These are phyloP conservation scores for Tromatobia lineatoria DNA, from an alignment of 2,888 invertebrate genomes.

Conservation along the genomic window DNA sequence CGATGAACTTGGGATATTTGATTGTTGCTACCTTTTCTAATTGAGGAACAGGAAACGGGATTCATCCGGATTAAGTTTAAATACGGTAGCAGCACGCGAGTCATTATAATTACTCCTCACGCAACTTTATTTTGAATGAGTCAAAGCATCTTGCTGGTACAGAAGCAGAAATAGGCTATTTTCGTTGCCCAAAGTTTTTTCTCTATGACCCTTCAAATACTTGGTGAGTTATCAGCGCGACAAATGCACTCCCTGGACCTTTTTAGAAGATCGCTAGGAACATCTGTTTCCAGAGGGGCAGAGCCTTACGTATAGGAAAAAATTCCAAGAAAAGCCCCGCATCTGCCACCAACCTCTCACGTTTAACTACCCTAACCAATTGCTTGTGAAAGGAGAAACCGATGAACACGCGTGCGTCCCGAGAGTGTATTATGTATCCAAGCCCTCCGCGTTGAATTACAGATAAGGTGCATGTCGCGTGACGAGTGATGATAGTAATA, in stretches of 20 bases:
- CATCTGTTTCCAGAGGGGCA: slow-evolving; percentile 75
- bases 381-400: slow-evolving; percentile 51
- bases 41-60: slow-evolving; percentile 45
- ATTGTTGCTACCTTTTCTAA: neutral
- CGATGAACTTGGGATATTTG: no score
- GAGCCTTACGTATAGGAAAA: slow-evolving; percentile 64
- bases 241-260: slow-evolving; percentile 72
- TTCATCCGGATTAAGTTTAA: slow-evolving; percentile 49
- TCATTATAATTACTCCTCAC: slow-evolving; percentile 56
- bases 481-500: slow-evolving; percentile 13
- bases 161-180: slow-evolving; percentile 68
- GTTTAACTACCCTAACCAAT: slow-evolving; percentile 63
- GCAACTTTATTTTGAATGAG: slow-evolving; percentile 48
- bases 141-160: slow-evolving; percentile 16
- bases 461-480: slow-evolving; percentile 38
- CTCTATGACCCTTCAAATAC: slow-evolving; percentile 61
- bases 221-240: slow-evolving; percentile 75
- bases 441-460: slow-evolving; percentile 26
- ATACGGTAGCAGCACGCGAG: slow-evolving; percentile 31
- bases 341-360: slow-evolving; percentile 75
- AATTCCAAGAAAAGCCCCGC: slow-evolving; percentile 76
- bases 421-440: slow-evolving; percentile 40
- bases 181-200: slow-evolving; percentile 49
- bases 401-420: slow-evolving; percentile 48
- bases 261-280: slow-evolving; percentile 75